Evolutionary conservation across 2,113 vertebrate species (phyloP).

Genomic region (Zosterops lateralis): DNA sequence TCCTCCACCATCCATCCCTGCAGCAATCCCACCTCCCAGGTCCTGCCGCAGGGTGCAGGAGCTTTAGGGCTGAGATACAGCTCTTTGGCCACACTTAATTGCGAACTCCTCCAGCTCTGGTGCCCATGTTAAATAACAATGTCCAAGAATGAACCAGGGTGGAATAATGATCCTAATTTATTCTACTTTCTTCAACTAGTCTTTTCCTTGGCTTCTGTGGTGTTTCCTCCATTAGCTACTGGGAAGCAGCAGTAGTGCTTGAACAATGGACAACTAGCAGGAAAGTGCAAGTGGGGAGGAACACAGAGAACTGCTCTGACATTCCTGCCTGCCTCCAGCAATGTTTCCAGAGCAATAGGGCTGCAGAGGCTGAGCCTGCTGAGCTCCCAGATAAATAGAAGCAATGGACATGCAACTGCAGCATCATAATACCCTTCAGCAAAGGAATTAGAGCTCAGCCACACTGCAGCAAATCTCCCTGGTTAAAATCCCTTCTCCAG

Average conservation of each 20-base stretch:
- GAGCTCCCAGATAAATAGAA: background rate
- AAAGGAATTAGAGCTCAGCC: background rate
- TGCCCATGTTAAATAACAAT: background rate
- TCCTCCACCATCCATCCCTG: background rate
- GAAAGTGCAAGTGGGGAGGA: background rate
- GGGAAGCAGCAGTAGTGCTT: background rate
- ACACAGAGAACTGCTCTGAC: background rate
- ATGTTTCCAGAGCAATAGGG: background rate
- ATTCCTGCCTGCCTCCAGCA: background rate
- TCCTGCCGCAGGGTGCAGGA: rapidly evolving
- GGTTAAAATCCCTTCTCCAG: background rate
- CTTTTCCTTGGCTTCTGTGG: background rate
- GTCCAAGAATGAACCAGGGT: background rate
- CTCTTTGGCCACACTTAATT: background rate
- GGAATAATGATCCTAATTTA: background rate
- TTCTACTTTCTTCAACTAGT: background rate
- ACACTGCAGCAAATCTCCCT: background rate
- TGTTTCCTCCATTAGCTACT: background rate
- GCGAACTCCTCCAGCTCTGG: background rate
- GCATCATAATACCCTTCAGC: background rate
- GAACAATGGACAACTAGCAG: background rate
- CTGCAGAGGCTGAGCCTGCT: background rate
- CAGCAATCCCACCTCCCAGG: background rate
- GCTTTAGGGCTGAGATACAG: rapidly evolving
- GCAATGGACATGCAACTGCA: background rate